phyloP scores from a whole-genome alignment of 1,140 invertebrate genomes.

The Brachionus rubens region DNA sequence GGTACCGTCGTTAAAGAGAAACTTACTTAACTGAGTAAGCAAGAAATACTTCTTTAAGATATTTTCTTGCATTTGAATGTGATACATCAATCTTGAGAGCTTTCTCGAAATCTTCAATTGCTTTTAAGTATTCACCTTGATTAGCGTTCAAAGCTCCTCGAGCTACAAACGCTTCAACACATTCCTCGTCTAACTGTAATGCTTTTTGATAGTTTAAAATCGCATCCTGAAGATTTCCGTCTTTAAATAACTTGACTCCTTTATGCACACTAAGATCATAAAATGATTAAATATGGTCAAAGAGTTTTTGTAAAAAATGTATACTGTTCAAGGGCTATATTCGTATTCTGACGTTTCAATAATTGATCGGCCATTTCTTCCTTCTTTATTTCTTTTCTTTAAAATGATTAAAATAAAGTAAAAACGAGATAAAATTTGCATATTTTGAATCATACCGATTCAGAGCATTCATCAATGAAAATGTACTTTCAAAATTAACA shows the following conservation, averaged over 20 bases:
- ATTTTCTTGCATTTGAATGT: background rate
- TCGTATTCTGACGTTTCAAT: background rate
- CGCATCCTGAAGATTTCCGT: background rate
- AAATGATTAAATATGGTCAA: background rate
- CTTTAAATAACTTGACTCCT: background rate
- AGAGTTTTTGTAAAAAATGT: background rate
- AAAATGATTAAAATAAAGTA: too few species aligned
- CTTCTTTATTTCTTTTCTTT: background rate
- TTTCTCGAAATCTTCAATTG: slow-evolving; percentile 2
- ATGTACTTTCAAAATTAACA: background rate
- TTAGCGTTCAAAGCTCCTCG: background rate
- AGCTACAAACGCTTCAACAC: background rate
- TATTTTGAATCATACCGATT: too few species aligned
- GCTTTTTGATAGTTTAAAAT: background rate
- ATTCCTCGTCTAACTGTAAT: background rate
- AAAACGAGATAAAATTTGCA: too few species aligned
- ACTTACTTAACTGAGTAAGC: background rate
- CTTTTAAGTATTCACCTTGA: background rate
- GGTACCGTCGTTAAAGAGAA: too few species aligned
- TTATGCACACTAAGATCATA: background rate
- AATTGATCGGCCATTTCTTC: slow-evolving; percentile 3
- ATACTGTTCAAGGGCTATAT: background rate
- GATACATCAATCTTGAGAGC: background rate
- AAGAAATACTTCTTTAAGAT: background rate
- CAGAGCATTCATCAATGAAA: background rate